These are phyloP conservation scores for Xestoiulus laeticollis DNA, from an alignment of 2,888 invertebrate genomes.

Conservation along the genomic window DNA sequence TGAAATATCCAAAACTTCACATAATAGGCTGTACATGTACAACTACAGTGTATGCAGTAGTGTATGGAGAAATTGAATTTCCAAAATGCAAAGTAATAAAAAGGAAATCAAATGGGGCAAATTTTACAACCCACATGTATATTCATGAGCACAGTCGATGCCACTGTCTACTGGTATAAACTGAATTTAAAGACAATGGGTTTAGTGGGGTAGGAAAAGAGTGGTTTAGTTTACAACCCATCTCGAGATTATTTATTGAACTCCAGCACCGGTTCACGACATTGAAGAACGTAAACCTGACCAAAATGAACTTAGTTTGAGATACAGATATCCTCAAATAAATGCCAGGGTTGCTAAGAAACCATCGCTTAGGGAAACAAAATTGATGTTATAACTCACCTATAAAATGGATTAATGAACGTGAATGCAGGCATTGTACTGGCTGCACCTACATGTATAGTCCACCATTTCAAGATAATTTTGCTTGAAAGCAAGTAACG, in stretches of 20 bases:
- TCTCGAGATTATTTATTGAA: too few relatives aligned
- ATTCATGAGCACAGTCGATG: too few relatives aligned
- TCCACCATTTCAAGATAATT: not conserved
- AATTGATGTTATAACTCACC: not conserved
- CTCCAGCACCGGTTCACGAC: not conserved
- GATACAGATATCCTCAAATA: not conserved
- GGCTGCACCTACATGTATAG: not conserved
- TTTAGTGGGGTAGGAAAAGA: not conserved
- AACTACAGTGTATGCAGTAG: too few relatives aligned
- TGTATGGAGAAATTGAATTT: too few relatives aligned
- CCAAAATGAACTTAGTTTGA: not conserved
- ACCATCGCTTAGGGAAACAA: not conserved
- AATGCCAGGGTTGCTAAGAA: not conserved
- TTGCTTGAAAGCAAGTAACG: not conserved
- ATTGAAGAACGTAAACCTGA: not conserved
- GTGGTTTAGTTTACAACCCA: not conserved
- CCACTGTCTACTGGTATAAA: too few relatives aligned
- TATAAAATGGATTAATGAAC: not conserved
- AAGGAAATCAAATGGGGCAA: too few relatives aligned
- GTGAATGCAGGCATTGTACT: not conserved
- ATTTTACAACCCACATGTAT: too few relatives aligned
- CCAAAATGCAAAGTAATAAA: too few relatives aligned
- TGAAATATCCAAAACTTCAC: too few relatives aligned
- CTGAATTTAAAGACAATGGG: not conserved
- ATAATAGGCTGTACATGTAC: too few relatives aligned